Conservation (phyloP, 2,797 vertebrate genomes). For the Nyctibius grandis region DNA sequence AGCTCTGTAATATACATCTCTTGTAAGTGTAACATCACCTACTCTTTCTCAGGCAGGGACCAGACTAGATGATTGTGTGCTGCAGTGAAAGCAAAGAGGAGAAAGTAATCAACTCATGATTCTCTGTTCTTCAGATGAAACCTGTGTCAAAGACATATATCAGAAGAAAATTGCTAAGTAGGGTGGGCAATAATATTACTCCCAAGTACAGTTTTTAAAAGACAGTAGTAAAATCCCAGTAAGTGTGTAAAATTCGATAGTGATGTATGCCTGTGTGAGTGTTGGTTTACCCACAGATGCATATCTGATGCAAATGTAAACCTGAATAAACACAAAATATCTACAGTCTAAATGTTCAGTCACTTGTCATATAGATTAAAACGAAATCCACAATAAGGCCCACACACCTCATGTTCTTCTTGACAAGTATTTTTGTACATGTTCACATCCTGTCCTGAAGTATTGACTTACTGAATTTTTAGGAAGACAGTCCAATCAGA, state of each 20-base stretch:
- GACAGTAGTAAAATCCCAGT: background rate
- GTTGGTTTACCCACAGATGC: background rate
- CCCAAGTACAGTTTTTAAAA: background rate
- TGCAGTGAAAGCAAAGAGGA: background rate
- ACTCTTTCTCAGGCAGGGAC: background rate
- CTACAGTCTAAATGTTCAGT: background rate
- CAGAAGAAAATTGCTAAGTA: background rate
- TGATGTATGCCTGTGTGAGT: background rate
- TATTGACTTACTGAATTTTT: background rate
- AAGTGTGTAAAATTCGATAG: background rate
- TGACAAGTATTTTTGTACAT: background rate
- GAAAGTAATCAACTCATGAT: rapidly evolving
- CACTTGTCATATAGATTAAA: background rate
- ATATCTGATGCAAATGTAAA: background rate
- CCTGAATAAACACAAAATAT: background rate
- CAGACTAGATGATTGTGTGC: background rate
- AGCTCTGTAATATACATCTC: background rate
- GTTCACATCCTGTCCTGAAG: background rate
- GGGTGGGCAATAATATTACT: background rate
- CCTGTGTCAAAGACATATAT: background rate
- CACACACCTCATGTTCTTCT: background rate
- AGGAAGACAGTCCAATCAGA: background rate
- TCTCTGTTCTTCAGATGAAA: background rate
- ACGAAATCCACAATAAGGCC: background rate
- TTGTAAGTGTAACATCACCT: background rate